Evolutionary conservation across 2,797 vertebrate species (phyloP).

Genomic region (Cryptoblepharus egeriae): DNA sequence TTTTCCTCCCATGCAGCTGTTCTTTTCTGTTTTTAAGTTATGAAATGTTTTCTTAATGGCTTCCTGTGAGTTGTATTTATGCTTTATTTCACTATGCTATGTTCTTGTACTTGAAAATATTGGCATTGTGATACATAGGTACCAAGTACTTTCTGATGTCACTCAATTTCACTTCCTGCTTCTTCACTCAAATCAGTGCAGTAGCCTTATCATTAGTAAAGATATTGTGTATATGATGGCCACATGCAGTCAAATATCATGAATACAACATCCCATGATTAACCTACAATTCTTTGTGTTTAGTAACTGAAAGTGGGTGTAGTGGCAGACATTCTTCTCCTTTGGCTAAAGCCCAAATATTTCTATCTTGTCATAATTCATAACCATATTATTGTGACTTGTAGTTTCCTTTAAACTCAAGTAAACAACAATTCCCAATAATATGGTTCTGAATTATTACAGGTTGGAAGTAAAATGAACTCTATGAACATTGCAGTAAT

Average conservation of each 20-base stretch:
- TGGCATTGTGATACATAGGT: background rate
- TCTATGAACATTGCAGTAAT: background rate
- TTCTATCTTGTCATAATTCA: background rate
- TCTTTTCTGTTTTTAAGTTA: background rate
- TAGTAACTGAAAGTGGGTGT: background rate
- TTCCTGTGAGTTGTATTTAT: background rate
- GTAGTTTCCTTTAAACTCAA: constrained; percentile 4
- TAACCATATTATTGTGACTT: background rate
- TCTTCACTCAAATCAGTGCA: background rate
- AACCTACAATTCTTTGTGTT: background rate
- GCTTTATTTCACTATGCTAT: background rate
- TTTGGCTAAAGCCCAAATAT: background rate
- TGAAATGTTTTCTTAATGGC: background rate
- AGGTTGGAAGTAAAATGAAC: no score
- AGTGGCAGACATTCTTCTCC: background rate
- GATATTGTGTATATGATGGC: background rate
- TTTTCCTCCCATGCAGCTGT: background rate
- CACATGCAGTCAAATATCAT: background rate
- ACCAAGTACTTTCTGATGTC: background rate
- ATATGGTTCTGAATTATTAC: no score
- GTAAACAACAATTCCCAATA: no score
- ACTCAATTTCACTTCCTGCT: background rate
- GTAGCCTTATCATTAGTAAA: background rate
- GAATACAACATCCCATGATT: background rate
- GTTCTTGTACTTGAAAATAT: background rate